Base-by-base conservation (phyloP, 2,113 vertebrate species). In the Nothoprocta perdicaria region DNA sequence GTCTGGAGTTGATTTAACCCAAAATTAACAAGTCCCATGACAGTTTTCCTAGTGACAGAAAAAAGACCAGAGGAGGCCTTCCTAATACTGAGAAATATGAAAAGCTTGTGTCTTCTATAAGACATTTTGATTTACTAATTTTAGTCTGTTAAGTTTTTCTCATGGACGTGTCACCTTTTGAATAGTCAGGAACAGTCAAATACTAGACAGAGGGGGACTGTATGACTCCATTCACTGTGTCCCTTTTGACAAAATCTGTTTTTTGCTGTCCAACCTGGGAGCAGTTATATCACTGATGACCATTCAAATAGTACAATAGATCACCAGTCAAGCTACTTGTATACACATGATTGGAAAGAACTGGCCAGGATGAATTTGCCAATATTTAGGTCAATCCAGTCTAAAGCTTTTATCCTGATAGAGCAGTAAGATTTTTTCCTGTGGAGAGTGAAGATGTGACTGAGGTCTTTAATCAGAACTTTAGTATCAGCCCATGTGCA, bases 21-120 rank as follows among this genome's bases (percentile, higher is more conserved):
- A 91, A 88, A 80, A 61, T 43, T 86, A 89, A 95, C 1, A 8
- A 89, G 83, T 78, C 65, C 52, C 76, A 29, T 74, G 65, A 16
- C 24, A 29, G 69, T 94, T 92, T 61, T 55, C 45, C 80, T 52
- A 29, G 27, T 61, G 27, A 82, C 76, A 84, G 73, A 92, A 89
- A 68, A 85, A 3, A 85, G 84, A 89, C 62, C 9, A 65, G 71
- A 9, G 9, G 33, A 88, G 65, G 62, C 65, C 68, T 92, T 94
- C 31, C 82, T 90, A 75, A 45, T 22, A 60, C 35, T 6, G 43
- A 89, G 38, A 46, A 74, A 31, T 65, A 69, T 27, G 73, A 63
- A 19, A 71, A 57, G 55, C 46, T 89, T 43, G 22, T 46, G 40
- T 67, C 79, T 95, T 89, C 35, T 19, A 10, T 52, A 65, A 95